phyloP scores from a whole-genome alignment of 2,113 vertebrate species.

The Ptyas mucosa region DNA sequence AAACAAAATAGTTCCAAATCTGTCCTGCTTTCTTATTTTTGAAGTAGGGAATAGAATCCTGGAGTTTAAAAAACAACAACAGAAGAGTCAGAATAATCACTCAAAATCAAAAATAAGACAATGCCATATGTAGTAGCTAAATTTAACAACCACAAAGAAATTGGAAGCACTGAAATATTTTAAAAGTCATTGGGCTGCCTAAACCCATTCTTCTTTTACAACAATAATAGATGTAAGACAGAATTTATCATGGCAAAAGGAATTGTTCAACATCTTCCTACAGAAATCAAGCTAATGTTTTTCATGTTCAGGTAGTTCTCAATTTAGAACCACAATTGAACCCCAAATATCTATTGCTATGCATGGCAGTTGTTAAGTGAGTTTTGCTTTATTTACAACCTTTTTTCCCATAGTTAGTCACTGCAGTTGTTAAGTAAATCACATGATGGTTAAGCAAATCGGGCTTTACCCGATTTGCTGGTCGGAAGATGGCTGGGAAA shows the following conservation, averaged over 20 bases:
- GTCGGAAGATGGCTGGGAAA: background rate
- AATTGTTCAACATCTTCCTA: rapidly evolving
- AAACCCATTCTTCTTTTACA: background rate
- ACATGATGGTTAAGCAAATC: background rate
- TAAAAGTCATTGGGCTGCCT: background rate
- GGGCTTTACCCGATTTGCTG: too few species aligned
- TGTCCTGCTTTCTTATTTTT: background rate
- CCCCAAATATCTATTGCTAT: background rate
- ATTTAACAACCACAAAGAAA: background rate
- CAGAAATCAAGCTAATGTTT: background rate
- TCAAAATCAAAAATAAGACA: background rate
- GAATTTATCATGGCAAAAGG: rapidly evolving
- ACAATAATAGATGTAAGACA: rapidly evolving
- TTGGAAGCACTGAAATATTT: background rate
- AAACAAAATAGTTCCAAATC: background rate
- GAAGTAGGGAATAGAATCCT: background rate
- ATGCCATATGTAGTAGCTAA: background rate
- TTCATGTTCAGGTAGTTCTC: background rate
- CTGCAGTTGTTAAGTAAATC: background rate
- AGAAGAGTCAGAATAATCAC: background rate
- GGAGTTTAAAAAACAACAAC: background rate
- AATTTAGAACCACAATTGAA: background rate
- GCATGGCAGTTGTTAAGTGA: background rate
- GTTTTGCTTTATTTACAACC: background rate
- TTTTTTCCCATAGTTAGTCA: background rate